Percentiles rank a stretch among this genome's conserved stretches.
Evolutionary conservation across 2,797 vertebrate genomes (phyloP).

Genomic region (Picus viridis): DNA sequence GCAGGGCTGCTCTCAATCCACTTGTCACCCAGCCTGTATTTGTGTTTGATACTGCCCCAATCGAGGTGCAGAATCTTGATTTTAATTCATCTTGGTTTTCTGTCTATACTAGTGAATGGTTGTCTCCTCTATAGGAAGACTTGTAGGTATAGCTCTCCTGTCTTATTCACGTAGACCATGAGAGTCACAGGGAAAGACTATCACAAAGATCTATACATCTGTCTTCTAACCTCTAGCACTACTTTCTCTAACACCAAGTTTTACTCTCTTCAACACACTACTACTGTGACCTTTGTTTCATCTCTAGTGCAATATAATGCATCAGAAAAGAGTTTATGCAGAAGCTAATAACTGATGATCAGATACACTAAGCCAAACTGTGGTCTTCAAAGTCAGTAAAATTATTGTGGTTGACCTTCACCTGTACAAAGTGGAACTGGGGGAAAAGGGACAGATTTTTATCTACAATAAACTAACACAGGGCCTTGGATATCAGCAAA

Average conservation of each 20-base stretch:
- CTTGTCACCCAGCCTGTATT: no score
- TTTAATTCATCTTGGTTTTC: background rate
- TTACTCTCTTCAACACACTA: background rate
- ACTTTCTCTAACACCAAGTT: background rate
- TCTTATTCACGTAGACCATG: background rate
- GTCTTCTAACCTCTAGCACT: background rate
- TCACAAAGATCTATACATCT: background rate
- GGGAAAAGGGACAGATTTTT: background rate
- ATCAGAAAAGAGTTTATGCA: background rate
- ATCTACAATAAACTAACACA: background rate
- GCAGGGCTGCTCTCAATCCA: no score
- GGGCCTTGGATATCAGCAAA: background rate
- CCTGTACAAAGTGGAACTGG: background rate
- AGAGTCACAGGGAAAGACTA: background rate
- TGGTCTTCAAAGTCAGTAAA: background rate
- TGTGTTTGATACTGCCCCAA: no score
- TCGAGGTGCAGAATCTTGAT: no score
- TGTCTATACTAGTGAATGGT: background rate
- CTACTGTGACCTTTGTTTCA: background rate
- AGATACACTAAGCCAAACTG: background rate
- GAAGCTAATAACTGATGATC: background rate
- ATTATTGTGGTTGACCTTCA: background rate
- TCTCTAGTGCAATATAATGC: background rate
- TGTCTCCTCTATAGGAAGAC: background rate
- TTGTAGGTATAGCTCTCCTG: background rate